Percentiles rank a stretch among this genome's conserved stretches.
phyloP scores from a whole-genome alignment of 2,113 vertebrate species.

The Perccottus glenii region DNA sequence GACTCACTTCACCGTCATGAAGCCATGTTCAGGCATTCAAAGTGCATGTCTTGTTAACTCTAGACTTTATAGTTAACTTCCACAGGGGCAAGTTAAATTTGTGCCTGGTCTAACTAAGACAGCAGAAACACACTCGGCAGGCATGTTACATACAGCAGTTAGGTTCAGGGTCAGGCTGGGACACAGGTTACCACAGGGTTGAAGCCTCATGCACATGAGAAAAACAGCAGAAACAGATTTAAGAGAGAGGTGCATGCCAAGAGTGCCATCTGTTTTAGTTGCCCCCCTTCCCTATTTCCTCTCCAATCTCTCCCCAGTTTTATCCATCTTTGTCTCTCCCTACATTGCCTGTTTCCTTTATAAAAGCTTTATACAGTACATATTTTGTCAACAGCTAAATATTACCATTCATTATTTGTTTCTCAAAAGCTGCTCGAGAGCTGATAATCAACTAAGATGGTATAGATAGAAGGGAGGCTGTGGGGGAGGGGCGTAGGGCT shows the following conservation, averaged over 20 bases:
- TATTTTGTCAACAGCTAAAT: constrained; percentile 66
- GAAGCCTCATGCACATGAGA: constrained; percentile 75
- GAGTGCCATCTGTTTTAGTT: constrained; percentile 77
- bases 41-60: background rate
- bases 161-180: constrained; percentile 67
- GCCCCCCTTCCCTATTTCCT: constrained; percentile 51
- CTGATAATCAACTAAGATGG: constrained; percentile 58
- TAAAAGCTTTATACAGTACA: constrained; percentile 61
- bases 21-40: background rate
- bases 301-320: constrained; percentile 36
- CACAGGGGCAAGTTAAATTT: constrained; percentile 44
- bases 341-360: constrained; percentile 53
- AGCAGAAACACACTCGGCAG: constrained; percentile 41
- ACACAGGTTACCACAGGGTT: constrained; percentile 79
- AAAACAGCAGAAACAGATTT: constrained; percentile 81
- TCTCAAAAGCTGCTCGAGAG: constrained; percentile 17
- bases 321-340: constrained; percentile 62
- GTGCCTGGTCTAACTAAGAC: background rate
- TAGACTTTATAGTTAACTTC: constrained; percentile 17
- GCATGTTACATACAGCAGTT: constrained; percentile 58
- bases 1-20: background rate
- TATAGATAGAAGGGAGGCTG: constrained; percentile 47
- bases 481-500: constrained; percentile 31
- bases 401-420: constrained; percentile 55
- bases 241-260: constrained; percentile 76